These are phyloP conservation scores for Morpho helenor DNA, from an alignment of 2,888 invertebrate genomes.

Conservation along the genomic window DNA sequence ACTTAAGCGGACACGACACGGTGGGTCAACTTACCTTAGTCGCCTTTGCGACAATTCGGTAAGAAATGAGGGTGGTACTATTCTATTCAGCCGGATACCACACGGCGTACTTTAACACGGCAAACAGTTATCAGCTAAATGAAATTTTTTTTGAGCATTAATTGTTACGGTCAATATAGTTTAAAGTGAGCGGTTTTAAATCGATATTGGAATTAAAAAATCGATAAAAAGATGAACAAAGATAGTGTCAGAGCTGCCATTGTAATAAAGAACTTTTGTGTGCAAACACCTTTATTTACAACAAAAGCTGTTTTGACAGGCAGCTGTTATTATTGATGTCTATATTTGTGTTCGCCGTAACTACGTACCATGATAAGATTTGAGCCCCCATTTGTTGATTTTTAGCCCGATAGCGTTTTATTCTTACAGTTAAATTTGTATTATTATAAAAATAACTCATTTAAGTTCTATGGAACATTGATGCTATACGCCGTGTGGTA, in stretches of 20 bases:
- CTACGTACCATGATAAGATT: slow-evolving; percentile 31
- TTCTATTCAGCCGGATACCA: too few species aligned
- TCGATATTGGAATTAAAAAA: slow-evolving; percentile 49
- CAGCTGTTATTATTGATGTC: slow-evolving; percentile 60
- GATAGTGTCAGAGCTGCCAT: slow-evolving; percentile 50
- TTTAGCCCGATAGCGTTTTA: slow-evolving; percentile 27
- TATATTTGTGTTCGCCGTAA: slow-evolving; percentile 35
- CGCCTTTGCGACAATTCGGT: too few species aligned
- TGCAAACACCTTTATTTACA: slow-evolving; percentile 69
- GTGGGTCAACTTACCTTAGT: too few species aligned
- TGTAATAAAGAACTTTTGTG: slow-evolving; percentile 48
- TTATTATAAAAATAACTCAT: slow-evolving; percentile 15
- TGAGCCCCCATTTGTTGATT: slow-evolving; percentile 31
- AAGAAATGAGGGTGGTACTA: too few species aligned
- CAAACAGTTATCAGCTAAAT: too few species aligned
- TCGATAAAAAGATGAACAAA: slow-evolving; percentile 51
- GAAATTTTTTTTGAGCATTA: too few species aligned
- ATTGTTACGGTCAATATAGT: too few species aligned
- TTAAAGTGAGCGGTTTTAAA: slow-evolving; percentile 25
- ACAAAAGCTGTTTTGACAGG: slow-evolving; percentile 67
- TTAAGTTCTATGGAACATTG: too few species aligned
- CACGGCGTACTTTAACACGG: too few species aligned
- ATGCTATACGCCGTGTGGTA: too few species aligned
- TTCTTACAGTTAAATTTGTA: slow-evolving; percentile 3
- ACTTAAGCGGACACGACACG: too few species aligned